Evolutionary conservation across 2,888 invertebrate genomes (phyloP), one percentile per base, ranked within the genome.

Genomic region (Phragmatobia fuliginosa): DNA sequence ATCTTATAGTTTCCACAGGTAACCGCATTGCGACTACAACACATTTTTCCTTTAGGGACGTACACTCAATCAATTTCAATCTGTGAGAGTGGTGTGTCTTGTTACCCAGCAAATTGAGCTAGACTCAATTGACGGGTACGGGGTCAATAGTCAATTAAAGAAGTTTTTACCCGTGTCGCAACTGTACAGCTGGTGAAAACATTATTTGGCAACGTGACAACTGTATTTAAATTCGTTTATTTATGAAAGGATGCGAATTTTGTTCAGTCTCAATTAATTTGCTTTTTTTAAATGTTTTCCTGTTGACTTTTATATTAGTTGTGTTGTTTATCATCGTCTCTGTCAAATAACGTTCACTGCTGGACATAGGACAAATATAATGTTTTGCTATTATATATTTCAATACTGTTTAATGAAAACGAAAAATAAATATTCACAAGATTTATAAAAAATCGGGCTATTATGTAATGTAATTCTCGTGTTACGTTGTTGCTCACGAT

Each of bases 121-220:
- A 88, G 89, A 90, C 87, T 87, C 79, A 83, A 79, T 78, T 76
- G 77, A 78, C 78, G 81, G 73, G 69, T 65, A n/a, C 79, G 81
- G 86, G 90, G 90, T 91, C 92, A 92, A 90, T 85, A 87, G 83
- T 80, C 91, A 91, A 91, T 91, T 91, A 90, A 78, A 73, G 70
- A 71, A 69, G 80, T 81, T 85, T 85, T 80, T 84, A 83, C 84
- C 75, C 73, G 71, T 76, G 81, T 82, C 74, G 72, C 74, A 72
- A 78, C 70, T 33, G 33, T 62, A 59, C 66, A 68, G 28, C 25
- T 4, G 21, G 49, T 33, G 68, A 45, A 36, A 81, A 72, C 60
- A 64, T 72, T 69, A 61, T 59, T 71, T 83, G 81, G 74, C 74
- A 70, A 62, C 65, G 65, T 74, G 71, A 66, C 81, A 67, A 73